Percentiles rank a stretch among this genome's conserved stretches.
phyloP scores from a whole-genome alignment of 53 echinoderm and acorn worm species.

The Henricia sp. region DNA sequence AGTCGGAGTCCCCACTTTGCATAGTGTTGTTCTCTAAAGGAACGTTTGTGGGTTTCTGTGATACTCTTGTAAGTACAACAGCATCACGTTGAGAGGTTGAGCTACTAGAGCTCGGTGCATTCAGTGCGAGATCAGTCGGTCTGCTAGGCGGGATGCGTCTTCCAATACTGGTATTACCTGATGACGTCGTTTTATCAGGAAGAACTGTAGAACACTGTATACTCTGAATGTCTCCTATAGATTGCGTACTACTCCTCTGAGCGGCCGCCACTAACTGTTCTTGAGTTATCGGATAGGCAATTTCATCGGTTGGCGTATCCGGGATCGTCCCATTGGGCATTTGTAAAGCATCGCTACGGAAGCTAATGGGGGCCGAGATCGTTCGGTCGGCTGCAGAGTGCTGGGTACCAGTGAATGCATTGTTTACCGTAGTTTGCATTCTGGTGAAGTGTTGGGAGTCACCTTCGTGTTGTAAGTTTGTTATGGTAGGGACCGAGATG shows the following conservation, averaged over 20 bases:
- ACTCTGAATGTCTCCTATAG: slow-evolving; percentile 85
- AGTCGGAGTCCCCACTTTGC: neutral
- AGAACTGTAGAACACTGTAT: slow-evolving; percentile 78
- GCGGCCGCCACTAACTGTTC: slow-evolving; percentile 85
- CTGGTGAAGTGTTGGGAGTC: neutral
- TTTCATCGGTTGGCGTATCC: slow-evolving; percentile 75
- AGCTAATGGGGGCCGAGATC: slow-evolving; percentile 60
- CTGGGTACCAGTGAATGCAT: slow-evolving; percentile 41
- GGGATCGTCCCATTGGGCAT: slow-evolving; percentile 14
- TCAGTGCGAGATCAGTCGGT: slow-evolving; percentile 49
- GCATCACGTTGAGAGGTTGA: neutral
- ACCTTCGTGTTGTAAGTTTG: slow-evolving; percentile 15
- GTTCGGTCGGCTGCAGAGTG: slow-evolving; percentile 61
- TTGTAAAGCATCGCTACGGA: neutral
- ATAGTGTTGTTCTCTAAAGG: neutral
- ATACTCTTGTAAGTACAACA: slow-evolving; percentile 6
- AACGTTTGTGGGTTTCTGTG: neutral
- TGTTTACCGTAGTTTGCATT: slow-evolving; percentile 4
- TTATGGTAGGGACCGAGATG: slow-evolving; percentile 60
- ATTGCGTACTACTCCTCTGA: slow-evolving; percentile 56
- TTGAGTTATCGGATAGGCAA: slow-evolving; percentile 68
- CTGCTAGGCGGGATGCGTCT: slow-evolving; percentile 37
- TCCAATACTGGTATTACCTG: no score
- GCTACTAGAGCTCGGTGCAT: neutral
- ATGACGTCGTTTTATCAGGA: slow-evolving; percentile 7